A percentile compares a stretch with the other conserved stretches of the same genome.
Conservation (phyloP, 2,888 invertebrate species). For the Salticus scenicus region DNA sequence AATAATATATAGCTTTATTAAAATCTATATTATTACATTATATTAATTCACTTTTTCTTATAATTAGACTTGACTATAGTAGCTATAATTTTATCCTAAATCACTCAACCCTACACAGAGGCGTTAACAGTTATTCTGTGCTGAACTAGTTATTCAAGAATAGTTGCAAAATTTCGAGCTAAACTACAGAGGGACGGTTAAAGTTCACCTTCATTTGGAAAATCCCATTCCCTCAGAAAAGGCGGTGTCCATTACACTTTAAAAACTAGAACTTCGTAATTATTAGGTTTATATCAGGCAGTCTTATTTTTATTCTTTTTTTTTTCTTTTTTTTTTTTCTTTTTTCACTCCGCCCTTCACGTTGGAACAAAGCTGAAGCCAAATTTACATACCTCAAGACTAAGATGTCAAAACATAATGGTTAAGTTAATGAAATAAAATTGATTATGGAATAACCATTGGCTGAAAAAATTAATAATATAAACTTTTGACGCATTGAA, state of each 20-base stretch:
- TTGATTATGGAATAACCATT: background rate
- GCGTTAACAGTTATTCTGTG: background rate
- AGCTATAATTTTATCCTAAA: too few species aligned
- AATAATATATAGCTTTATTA: too few species aligned
- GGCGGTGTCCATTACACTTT: background rate
- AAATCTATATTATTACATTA: too few species aligned
- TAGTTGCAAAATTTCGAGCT: background rate
- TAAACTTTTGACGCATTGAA: too few species aligned
- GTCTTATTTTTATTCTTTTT: background rate
- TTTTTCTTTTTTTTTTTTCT: too few species aligned
- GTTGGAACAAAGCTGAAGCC: background rate
- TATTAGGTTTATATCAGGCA: background rate
- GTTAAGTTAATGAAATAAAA: background rate
- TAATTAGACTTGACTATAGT: too few species aligned
- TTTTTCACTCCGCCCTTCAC: background rate
- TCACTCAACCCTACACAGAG: background rate
- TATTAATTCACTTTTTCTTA: too few species aligned
- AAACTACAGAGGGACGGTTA: background rate
- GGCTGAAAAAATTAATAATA: too few species aligned
- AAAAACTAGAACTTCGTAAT: background rate
- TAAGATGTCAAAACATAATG: background rate
- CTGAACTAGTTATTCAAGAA: background rate
- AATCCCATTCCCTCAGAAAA: background rate
- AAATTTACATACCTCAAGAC: background rate
- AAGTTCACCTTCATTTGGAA: background rate